These are phyloP conservation scores for Brachyalestes nurse DNA, from an alignment of 2,797 vertebrate species.

Conservation along the genomic window DNA sequence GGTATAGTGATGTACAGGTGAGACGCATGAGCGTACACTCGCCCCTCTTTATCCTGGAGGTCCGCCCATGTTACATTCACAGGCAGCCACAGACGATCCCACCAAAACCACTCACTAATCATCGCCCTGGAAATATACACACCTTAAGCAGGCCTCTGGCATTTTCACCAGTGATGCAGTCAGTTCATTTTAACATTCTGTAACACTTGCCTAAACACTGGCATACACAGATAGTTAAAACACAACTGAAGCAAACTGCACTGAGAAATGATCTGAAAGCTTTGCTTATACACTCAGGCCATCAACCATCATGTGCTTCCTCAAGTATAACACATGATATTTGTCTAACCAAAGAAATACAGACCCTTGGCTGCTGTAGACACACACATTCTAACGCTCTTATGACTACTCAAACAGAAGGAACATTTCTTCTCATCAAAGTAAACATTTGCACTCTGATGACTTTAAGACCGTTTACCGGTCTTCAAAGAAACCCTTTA, in stretches of 20 bases:
- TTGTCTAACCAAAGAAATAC: not conserved
- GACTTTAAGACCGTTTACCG: not conserved
- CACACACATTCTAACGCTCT: not conserved
- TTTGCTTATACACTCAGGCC: not conserved
- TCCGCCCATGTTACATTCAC: conserved; percentile 84
- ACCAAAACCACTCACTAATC: conserved; percentile 90
- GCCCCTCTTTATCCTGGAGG: conserved; percentile 83
- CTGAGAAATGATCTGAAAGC: not conserved
- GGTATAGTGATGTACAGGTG: conserved; percentile 85
- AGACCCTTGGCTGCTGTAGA: not conserved
- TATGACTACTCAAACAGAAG: not conserved
- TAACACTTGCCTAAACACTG: not conserved
- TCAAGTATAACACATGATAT: not conserved
- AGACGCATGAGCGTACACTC: conserved; percentile 82
- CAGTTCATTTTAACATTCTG: not conserved
- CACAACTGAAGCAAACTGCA: not conserved
- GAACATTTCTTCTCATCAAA: not conserved
- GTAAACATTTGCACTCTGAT: conserved; percentile 5
- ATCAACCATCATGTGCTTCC: not conserved
- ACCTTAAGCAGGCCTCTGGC: not conserved
- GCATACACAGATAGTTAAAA: not conserved
- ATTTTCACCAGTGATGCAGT: not conserved
- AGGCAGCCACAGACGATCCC: conserved; percentile 91
- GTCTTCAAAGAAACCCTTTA: not conserved
- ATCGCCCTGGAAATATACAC: conserved; percentile 72